These are phyloP conservation scores for Tarsius wallacei DNA, from an alignment of 2,797 vertebrate species.

Conservation along the genomic window DNA sequence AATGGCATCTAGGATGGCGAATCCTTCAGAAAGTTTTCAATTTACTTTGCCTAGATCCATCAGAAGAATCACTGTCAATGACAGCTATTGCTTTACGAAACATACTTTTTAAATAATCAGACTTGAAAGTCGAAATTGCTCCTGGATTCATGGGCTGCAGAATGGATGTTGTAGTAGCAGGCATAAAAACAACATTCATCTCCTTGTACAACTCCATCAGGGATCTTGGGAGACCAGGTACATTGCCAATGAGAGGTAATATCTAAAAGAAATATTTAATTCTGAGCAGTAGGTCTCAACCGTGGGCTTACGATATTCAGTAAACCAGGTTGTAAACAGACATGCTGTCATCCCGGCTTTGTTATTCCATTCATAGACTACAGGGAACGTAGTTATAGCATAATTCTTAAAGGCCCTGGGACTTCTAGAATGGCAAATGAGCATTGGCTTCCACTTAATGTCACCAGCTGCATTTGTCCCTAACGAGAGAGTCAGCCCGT, in stretches of 20 bases:
- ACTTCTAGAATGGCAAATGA: not conserved
- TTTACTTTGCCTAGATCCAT: not conserved
- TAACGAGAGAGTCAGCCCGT: not conserved
- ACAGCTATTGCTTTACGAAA: not conserved
- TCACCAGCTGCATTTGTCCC: not conserved
- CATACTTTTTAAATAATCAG: not conserved
- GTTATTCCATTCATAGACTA: not conserved
- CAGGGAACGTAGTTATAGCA: not conserved
- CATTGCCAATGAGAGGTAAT: not conserved
- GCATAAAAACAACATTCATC: not conserved
- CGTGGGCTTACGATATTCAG: not conserved
- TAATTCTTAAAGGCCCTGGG: not conserved
- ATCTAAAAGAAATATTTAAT: not conserved
- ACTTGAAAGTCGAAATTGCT: not conserved
- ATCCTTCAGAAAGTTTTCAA: not conserved
- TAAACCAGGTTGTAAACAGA: not conserved
- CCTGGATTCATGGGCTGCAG: not conserved
- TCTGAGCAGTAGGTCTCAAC: not conserved
- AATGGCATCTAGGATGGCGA: not conserved
- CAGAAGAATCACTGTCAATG: not conserved
- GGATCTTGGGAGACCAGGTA: not conserved
- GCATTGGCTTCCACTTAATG: not conserved
- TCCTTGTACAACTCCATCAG: not conserved
- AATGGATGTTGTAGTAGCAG: not conserved
- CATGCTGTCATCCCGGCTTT: not conserved